These are phyloP conservation scores for Zingel zingel DNA, from an alignment of 2,113 vertebrate species.

Conservation along the genomic window DNA sequence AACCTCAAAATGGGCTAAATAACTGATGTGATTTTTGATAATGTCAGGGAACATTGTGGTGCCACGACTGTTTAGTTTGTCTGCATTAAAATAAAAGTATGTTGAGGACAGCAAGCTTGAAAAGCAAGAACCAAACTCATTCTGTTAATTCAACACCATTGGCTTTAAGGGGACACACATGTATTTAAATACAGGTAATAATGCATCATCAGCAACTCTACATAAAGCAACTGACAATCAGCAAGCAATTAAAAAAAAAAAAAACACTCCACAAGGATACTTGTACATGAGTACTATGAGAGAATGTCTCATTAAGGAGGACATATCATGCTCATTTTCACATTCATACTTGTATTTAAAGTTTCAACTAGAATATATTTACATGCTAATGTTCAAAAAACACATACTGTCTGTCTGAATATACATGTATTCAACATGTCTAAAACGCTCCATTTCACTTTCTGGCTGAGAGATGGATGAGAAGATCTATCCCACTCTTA, in stretches of 20 bases:
- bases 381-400: no score
- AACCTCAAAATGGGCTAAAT: conserved; percentile 8
- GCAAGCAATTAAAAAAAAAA: background rate
- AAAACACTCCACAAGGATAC: background rate
- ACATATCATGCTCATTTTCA: no score
- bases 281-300: no score
- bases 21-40: conserved; percentile 33
- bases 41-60: background rate
- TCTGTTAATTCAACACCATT: background rate
- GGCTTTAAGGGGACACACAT: background rate
- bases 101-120: background rate
- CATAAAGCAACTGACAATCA: background rate
- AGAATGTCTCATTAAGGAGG: background rate
- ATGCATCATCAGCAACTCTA: background rate
- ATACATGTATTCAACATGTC: no score
- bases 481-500: no score
- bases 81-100: conserved; percentile 3
- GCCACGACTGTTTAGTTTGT: background rate
- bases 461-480: background rate
- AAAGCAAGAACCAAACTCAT: background rate
- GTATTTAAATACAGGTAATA: background rate
- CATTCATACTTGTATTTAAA: no score
- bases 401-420: no score
- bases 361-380: no score
- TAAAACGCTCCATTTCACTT: background rate